A percentile compares a stretch with the other conserved stretches of the same genome.
Evolutionary conservation across 2,797 vertebrate genomes (phyloP).

Genomic region (Typhlichthys subterraneus): DNA sequence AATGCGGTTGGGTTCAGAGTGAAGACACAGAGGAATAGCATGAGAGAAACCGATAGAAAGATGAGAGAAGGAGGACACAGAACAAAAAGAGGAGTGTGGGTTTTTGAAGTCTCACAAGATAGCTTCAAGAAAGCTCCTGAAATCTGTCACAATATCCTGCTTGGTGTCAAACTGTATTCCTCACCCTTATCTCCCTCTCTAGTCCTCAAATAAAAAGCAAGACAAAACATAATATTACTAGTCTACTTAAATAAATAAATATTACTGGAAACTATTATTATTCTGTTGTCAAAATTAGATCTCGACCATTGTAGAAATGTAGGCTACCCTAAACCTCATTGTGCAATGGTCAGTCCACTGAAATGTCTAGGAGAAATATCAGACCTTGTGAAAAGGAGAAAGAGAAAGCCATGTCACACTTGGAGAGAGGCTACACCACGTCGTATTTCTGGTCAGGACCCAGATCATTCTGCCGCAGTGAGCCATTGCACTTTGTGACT

Average conservation of each 20-base stretch:
- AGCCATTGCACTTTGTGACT: conserved; percentile 63
- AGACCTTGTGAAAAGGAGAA: background rate
- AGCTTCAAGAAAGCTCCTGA: conserved; percentile 46
- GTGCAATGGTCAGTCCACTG: conserved; percentile 44
- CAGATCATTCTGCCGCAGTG: conserved; percentile 50
- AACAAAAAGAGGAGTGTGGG: conserved; percentile 37
- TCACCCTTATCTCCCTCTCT: conserved; percentile 7
- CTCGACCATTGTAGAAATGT: conserved; percentile 33
- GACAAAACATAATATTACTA: too few species aligned
- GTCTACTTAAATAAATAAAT: background rate
- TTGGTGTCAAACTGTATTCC: conserved; percentile 42
- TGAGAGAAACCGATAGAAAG: conserved; percentile 43
- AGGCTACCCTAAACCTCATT: conserved; percentile 35
- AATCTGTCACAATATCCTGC: conserved; percentile 22
- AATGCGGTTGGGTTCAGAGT: conserved; percentile 64
- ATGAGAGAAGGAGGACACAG: conserved; percentile 30
- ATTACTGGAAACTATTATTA: conserved; percentile 5
- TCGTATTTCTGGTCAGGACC: conserved; percentile 45
- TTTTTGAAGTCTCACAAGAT: conserved; percentile 60
- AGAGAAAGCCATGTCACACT: conserved; percentile 9
- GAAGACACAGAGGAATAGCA: conserved; percentile 54
- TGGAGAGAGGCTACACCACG: conserved; percentile 26
- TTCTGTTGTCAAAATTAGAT: conserved; percentile 34
- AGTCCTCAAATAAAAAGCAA: background rate
- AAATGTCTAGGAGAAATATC: conserved; percentile 43